These are phyloP conservation scores for Ascaphus truei DNA, from an alignment of 2,113 vertebrate species.

Conservation along the genomic window DNA sequence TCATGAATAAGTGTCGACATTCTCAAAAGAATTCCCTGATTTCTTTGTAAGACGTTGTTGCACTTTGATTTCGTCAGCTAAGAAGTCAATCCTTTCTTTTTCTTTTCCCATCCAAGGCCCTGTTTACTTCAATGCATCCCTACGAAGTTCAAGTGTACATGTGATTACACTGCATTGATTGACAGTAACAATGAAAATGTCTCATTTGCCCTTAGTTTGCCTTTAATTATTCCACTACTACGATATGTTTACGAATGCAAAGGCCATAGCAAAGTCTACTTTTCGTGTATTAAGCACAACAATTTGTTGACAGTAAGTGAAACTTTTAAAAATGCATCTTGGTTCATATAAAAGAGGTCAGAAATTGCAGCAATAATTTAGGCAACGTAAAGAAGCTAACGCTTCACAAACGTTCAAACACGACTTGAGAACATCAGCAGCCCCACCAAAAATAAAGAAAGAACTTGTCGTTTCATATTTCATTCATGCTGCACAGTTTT, in stretches of 20 bases:
- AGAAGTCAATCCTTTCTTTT: conserved; percentile 20
- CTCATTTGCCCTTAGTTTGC: conserved; percentile 55
- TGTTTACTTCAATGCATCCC: conserved; percentile 49
- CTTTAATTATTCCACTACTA: conserved; percentile 56
- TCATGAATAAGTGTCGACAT: conserved; percentile 4
- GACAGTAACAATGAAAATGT: conserved; percentile 60
- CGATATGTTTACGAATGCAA: conserved; percentile 52
- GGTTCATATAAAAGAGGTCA: no score
- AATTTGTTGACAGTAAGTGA: conserved; percentile 37
- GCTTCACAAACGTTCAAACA: no score
- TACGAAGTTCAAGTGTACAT: conserved; percentile 63
- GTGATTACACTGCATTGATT: conserved; percentile 48
- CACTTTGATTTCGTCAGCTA: conserved; percentile 18
- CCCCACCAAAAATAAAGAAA: no score
- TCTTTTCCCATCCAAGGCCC: conserved; percentile 51
- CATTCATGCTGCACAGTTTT: no score
- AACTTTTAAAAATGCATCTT: conserved; percentile 45
- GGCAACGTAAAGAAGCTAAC: no score
- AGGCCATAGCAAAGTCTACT: conserved; percentile 51
- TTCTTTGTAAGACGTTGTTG: conserved; percentile 8
- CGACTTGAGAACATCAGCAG: no score
- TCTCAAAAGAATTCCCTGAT: neutral
- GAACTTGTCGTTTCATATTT: no score
- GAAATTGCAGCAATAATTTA: neutral
- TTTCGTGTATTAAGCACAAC: conserved; percentile 46